Base-by-base conservation (phyloP, 2,113 vertebrate genomes). In the Sebastes schlegelii region DNA sequence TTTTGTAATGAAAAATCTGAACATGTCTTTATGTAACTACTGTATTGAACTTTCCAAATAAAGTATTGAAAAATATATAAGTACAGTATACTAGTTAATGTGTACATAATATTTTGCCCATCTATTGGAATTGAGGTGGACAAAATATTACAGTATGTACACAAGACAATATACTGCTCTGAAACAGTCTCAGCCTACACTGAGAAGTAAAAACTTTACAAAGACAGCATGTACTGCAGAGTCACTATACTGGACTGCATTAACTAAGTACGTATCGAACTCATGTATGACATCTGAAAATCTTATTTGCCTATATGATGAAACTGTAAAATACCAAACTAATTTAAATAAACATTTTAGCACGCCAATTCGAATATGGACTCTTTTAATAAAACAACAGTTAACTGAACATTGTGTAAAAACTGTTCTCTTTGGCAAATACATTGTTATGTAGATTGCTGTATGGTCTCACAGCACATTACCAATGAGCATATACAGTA, bases 361-460 rank as follows among this genome's bases (percentile, higher is more conserved):
- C 46, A 40, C 40, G 70, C 2, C 2, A 4, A 45, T 40, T 19
- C 62, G 8, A 78, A 75, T 2, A 63, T 26, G 5, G 8, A 63
- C 42, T 46, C 3, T 55, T 79, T 77, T 73, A 79, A 87, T 79
- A 26, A 79, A 85, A 62, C 23, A 76, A 79, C 46, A 64, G 17
- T 48, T 46, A n/a, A 45, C 0, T 78, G 34, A 80, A 85, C 65
- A 67, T 0, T 46, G 9, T 51, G 21, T 66, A 49, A 70, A 70
- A 0, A 9, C 8, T 45, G 6, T 19, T 67, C 11, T 64, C 13
- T 83, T 12, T 66, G 45, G 74, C 26, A 64, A 58, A 78, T 5
- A 21, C 6, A 62, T 55, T 46, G 13, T 6, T 7, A 12, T 23
- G 23, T 8, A 71, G 16, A 60, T 1, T 34, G 16, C n/a, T 48